phyloP scores from a whole-genome alignment of 2,113 vertebrate species.

The Scatophagus argus region DNA sequence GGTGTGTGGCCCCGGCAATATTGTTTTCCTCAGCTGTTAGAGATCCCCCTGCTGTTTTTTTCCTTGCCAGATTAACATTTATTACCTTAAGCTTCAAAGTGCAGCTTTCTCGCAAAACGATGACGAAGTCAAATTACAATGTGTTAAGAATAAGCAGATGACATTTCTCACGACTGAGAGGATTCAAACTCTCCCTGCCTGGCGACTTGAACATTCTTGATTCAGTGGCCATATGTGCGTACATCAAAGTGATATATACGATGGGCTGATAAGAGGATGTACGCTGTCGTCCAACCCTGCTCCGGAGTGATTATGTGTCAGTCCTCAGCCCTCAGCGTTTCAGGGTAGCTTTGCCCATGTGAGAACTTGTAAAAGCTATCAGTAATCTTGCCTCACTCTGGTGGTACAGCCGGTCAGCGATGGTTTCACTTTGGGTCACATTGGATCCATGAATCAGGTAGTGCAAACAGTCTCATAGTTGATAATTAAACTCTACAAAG shows the following conservation, averaged over 20 bases:
- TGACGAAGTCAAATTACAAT: not conserved
- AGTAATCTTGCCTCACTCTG: slow-evolving; percentile 49
- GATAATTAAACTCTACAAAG: slow-evolving; percentile 1
- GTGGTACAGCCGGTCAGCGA: slow-evolving; percentile 28
- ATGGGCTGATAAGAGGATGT: slow-evolving; percentile 51
- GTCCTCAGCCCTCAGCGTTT: slow-evolving; percentile 36
- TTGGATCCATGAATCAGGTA: not conserved
- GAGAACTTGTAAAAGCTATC: slow-evolving; percentile 54
- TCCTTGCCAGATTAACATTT: not conserved
- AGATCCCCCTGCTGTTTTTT: no score
- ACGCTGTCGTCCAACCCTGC: slow-evolving; percentile 5
- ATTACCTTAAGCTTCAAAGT: not conserved
- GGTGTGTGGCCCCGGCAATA: not conserved
- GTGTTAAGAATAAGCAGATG: slow-evolving; percentile 8
- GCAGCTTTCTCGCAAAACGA: not conserved
- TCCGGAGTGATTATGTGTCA: slow-evolving; percentile 60
- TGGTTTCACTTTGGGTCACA: no score
- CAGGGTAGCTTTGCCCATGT: slow-evolving; percentile 30
- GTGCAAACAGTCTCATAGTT: not conserved
- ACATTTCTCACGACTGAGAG: slow-evolving; percentile 9
- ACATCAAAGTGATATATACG: slow-evolving; percentile 63
- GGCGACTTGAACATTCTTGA: slow-evolving; percentile 38
- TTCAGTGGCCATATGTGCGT: slow-evolving; percentile 45
- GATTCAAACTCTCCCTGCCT: slow-evolving; percentile 29
- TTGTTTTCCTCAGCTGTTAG: not conserved